Evolutionary conservation across 35 echinoderm and acorn worm species (phyloP).

Genomic region (Anneissia japonica): DNA sequence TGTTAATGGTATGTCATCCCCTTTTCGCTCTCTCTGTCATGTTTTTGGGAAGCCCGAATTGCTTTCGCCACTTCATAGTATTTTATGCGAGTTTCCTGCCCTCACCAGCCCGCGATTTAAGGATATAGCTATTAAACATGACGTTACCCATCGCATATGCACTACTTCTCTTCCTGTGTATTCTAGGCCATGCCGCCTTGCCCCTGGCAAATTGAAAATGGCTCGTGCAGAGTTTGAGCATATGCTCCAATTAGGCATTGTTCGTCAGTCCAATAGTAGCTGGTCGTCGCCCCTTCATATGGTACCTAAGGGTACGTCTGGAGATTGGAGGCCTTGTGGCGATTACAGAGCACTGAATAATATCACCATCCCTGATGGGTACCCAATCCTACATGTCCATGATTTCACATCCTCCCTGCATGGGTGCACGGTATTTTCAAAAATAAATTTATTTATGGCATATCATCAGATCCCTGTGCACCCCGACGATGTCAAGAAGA

Average conservation of each 20-base stretch:
- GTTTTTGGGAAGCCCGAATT: not conserved
- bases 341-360: not conserved
- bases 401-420: not conserved
- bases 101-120: constrained; percentile 24
- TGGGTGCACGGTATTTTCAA: not conserved
- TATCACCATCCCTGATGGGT: too few relatives aligned
- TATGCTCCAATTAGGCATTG: too few relatives aligned
- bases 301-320: too few relatives aligned
- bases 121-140: not conserved
- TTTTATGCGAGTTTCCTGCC: constrained; percentile 5
- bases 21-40: not conserved
- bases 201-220: not conserved
- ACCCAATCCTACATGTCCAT: too few relatives aligned
- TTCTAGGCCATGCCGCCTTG: constrained; percentile 7
- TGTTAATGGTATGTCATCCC: not conserved
- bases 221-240: too few relatives aligned
- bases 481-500: not conserved
- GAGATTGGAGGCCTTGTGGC: too few relatives aligned
- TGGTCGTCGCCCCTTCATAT: too few relatives aligned
- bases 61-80: not conserved
- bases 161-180: constrained; percentile 22
- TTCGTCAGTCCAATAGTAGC: too few relatives aligned
- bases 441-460: not conserved
- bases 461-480: not conserved
- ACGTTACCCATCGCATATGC: constrained; percentile 28